Base-by-base conservation (phyloP, 2,797 vertebrate genomes). In the Nyctalus aviator region DNA sequence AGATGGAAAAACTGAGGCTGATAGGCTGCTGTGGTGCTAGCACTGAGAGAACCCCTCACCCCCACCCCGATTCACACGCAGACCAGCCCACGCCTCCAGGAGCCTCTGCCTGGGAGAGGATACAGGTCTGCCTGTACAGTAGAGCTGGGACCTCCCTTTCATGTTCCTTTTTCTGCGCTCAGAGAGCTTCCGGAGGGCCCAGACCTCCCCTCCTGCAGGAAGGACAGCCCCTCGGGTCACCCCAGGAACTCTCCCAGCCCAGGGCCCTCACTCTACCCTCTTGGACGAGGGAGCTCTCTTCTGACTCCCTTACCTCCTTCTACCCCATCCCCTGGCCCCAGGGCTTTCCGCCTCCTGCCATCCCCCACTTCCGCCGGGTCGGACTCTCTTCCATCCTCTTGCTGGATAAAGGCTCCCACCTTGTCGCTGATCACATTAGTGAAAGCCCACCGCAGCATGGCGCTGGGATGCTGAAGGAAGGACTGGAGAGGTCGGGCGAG, bases 371-470 rank as follows among this genome's bases (percentile, higher is more conserved):
- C 27, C 84, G 18, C 68, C 55, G 78, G 57, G 8, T 78, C 57
- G 76, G 46, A 14, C 55, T 53, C 30, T 73, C 50, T 48, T 66
- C 68, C 17, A 11, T 23, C 53, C 75, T 87, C 53, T n/a, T 75
- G 48, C 41, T 41, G n/a, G 71, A 18, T 69, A 17, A 71, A 72
- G 64, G 48, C 27, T 48, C 84, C 72, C 59, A 3, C 37, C 73
- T 17, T 84, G n/a, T 66, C 95, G 57, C 90, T 92, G 27, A 37
- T 96, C 76, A 37, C 88, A 93, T 95, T 96, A 37, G 1, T 95
- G 96, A 88, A 96, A 97, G 20, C 62, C 90, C 93, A 92, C 55
- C 32, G 3, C 23, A 94, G 93, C 66, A 91, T 55, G 15, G 64
- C 37, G 57, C 91, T 57, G 62, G 44, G 20, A 71, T n/a, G 20